phyloP scores from a whole-genome alignment of 2,113 vertebrate genomes.

The Poeciliopsis occidentalis region DNA sequence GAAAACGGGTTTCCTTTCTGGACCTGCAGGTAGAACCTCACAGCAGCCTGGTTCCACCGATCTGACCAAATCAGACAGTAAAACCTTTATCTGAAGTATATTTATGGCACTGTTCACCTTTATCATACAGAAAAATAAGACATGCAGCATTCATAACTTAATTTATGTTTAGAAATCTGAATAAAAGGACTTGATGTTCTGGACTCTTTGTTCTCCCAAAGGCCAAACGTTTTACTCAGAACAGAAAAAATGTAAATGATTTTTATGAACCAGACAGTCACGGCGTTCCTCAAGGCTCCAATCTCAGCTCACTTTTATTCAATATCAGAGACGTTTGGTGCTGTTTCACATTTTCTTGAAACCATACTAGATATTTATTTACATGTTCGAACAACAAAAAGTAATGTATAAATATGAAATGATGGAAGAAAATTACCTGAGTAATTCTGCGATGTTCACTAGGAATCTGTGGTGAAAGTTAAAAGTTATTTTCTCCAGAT shows the following conservation, averaged over 20 bases:
- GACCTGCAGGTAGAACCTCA: background rate
- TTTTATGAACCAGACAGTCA: too few relatives aligned
- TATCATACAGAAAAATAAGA: too few relatives aligned
- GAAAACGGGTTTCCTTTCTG: constrained; percentile 47
- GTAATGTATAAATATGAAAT: background rate
- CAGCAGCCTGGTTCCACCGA: too few relatives aligned
- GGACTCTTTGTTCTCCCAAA: background rate
- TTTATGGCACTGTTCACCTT: background rate
- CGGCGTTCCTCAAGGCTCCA: background rate
- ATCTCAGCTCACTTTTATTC: background rate
- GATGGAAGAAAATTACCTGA: too few relatives aligned
- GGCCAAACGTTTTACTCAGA: too few relatives aligned
- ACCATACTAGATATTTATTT: background rate
- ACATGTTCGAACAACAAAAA: background rate
- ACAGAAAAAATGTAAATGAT: too few relatives aligned
- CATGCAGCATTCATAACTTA: too few relatives aligned
- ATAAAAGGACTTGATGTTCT: background rate
- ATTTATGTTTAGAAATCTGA: too few relatives aligned
- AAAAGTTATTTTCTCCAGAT: background rate
- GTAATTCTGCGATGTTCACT: too few relatives aligned
- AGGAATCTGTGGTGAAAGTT: too few relatives aligned
- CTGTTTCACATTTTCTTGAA: background rate
- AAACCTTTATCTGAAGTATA: background rate
- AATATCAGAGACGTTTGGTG: background rate
- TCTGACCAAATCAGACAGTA: background rate